A percentile compares a stretch with the other conserved stretches of the same genome.
phyloP scores from a whole-genome alignment of 2,797 vertebrate species.

The Chromis chromis region DNA sequence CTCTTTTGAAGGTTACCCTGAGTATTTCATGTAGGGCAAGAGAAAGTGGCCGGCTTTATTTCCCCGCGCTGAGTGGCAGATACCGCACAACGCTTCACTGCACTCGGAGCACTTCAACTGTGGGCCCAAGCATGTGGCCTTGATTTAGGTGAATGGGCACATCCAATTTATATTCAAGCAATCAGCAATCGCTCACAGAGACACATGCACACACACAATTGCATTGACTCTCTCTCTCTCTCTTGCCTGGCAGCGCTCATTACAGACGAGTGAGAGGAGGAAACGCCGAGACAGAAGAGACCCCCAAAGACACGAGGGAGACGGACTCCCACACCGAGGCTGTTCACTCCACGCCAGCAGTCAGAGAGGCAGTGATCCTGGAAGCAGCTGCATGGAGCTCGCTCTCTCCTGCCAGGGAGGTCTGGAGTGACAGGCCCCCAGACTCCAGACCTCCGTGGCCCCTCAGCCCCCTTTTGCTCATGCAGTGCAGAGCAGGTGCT shows the following conservation, averaged over 20 bases:
- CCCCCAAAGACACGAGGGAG: slow-evolving; percentile 63
- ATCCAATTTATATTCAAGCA: slow-evolving; percentile 78
- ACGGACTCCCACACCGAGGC: slow-evolving; percentile 64
- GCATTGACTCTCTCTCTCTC: slow-evolving; percentile 37
- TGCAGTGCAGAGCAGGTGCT: slow-evolving; percentile 37
- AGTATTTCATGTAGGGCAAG: slow-evolving; percentile 64
- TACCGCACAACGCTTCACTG: slow-evolving; percentile 70
- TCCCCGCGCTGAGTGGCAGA: slow-evolving; percentile 71
- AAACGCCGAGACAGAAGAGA: slow-evolving; percentile 49
- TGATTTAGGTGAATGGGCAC: slow-evolving; percentile 82
- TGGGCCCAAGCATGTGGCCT: slow-evolving; percentile 77
- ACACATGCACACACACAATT: slow-evolving; percentile 59
- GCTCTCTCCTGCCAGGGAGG: slow-evolving; percentile 35
- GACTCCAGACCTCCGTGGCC: slow-evolving; percentile 38
- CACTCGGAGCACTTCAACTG: slow-evolving; percentile 62
- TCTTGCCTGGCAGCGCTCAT: slow-evolving; percentile 63
- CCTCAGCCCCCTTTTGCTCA: slow-evolving; percentile 1
- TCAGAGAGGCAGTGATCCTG: slow-evolving; percentile 68
- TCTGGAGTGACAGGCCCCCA: slow-evolving; percentile 54
- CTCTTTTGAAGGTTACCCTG: slow-evolving; percentile 68
- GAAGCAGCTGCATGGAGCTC: slow-evolving; percentile 50
- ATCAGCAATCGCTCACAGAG: slow-evolving; percentile 73
- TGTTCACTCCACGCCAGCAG: slow-evolving; percentile 61
- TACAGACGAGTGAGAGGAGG: slow-evolving; percentile 61
- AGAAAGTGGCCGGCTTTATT: slow-evolving; percentile 56